Base-by-base conservation (phyloP, 2,888 invertebrate species). In the Liopterus haemorrhoidalis region DNA sequence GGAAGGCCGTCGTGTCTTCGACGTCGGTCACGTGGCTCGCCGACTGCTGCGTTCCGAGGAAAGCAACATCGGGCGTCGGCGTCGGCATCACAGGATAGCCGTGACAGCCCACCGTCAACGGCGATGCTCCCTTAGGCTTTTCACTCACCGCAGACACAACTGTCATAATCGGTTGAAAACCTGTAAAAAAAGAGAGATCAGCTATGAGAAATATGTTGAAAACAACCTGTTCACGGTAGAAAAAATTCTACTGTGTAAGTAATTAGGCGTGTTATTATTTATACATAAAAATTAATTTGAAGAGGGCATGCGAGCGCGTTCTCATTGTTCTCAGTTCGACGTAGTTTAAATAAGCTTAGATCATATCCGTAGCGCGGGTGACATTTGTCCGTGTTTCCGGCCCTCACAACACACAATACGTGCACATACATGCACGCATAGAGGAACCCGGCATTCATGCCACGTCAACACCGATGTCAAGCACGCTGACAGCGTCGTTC, bases 131-230 rank as follows among this genome's bases (percentile, higher is more conserved):
- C 37, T 56, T 51, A 36, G 70, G 71, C 50, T 70, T 72, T 51
- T 65, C 63, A 27, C 71, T 66, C 37, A 68, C 67, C 45, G 72
- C 69, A 8, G 75, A 73, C 46, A 68, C 63, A 47, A 68, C 66
- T 41, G 76, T 71, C 53, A 78, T 67, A 39, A 78, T 75, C 22
- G 79, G 78, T 59, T 77, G 78, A 59, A 77, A 77, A 55, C 75
- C 78, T 68, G 64, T 19, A 65, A 62, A 51, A 57, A 59, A 44
- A 28, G 2, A 25, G 2, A 25, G n/a, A 25, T 25, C 12, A 25
- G n/a, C 25, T 12, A 11, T 25, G 25, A 25, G 25, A 25, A 25
- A 11, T n/a, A 22, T 22, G 9, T 9, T 8, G 25, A 25, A 4
- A n/a, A 25, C 11, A 25, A 25, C 25, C n/a, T 25, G n/a, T 4